A percentile compares a stretch with the other conserved stretches of the same genome.
Evolutionary conservation across 2,113 vertebrate species (phyloP).

Genomic region (Tachysurus fulvidraco): DNA sequence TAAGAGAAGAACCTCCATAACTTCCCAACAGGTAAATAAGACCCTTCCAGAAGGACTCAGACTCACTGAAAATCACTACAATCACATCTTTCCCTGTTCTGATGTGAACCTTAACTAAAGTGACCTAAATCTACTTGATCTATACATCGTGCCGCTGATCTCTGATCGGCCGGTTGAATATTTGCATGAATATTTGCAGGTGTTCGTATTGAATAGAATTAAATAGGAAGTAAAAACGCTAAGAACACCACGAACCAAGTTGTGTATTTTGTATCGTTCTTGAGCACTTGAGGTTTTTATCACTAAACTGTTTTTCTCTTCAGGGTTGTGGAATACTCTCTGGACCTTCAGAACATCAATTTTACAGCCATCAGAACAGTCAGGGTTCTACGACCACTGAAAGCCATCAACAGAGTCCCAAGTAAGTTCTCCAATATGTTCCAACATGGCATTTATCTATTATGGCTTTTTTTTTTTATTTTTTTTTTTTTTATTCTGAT

Average conservation of each 20-base stretch:
- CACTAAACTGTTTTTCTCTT: slow-evolving; percentile 42
- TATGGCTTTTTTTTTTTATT: slow-evolving; percentile 18
- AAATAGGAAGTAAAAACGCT: no score
- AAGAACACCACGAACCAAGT: neutral
- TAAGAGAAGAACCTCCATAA: no score
- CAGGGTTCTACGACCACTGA: slow-evolving; percentile 91
- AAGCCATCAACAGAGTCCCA: slow-evolving; percentile 97
- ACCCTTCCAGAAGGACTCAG: no score
- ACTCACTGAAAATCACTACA: neutral
- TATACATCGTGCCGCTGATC: neutral
- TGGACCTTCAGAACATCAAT: slow-evolving; percentile 96
- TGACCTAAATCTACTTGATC: neutral
- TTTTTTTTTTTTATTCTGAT: slow-evolving; percentile 21
- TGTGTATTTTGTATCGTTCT: neutral
- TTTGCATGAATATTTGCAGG: neutral
- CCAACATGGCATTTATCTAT: neutral
- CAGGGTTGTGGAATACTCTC: slow-evolving; percentile 96
- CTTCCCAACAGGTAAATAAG: no score
- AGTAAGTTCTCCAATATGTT: slow-evolving; percentile 79
- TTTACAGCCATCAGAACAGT: slow-evolving; percentile 96
- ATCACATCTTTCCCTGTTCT: neutral
- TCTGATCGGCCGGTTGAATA: neutral
- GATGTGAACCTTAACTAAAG: neutral
- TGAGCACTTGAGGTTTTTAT: neutral
- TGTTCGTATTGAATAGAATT: neutral